A percentile compares a stretch with the other conserved stretches of the same genome.
These are phyloP conservation scores for Spea bombifrons DNA, from an alignment of 2,113 vertebrate genomes.

Conservation along the genomic window DNA sequence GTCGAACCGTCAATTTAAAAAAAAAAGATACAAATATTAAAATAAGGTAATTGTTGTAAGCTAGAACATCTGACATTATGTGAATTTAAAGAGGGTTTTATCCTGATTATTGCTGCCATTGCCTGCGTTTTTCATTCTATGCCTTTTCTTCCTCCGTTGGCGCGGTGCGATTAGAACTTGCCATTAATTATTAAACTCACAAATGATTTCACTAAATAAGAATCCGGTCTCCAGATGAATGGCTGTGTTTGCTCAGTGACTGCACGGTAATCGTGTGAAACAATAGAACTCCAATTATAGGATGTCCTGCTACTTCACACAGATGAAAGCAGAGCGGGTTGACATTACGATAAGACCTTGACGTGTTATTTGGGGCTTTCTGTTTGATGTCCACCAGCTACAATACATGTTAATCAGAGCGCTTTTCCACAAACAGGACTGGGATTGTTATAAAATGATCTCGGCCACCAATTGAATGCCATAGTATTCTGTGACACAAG, in stretches of 20 bases:
- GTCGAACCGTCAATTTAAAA: no score
- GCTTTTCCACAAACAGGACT: background rate
- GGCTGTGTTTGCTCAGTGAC: slow-evolving; percentile 4
- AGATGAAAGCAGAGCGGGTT: background rate
- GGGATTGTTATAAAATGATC: background rate
- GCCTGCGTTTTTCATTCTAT: slow-evolving; percentile 7
- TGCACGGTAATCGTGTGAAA: slow-evolving; percentile 2
- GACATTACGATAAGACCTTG: background rate
- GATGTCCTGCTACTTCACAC: background rate
- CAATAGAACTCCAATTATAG: background rate
- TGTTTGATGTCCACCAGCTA: background rate
- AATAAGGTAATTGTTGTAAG: no score
- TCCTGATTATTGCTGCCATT: background rate
- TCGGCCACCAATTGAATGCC: no score
- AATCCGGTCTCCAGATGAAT: slow-evolving; percentile 13
- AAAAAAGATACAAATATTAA: no score
- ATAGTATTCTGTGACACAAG: no score
- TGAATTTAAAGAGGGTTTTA: no score
- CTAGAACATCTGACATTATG: no score
- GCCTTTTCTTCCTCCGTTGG: slow-evolving; percentile 1
- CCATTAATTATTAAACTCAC: slow-evolving; percentile 17
- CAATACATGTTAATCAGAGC: background rate
- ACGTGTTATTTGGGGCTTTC: background rate
- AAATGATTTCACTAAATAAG: slow-evolving; percentile 34
- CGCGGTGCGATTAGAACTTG: slow-evolving; percentile 8